phyloP scores from a whole-genome alignment of 2,113 vertebrate genomes.

The Hemichromis elongatus region DNA sequence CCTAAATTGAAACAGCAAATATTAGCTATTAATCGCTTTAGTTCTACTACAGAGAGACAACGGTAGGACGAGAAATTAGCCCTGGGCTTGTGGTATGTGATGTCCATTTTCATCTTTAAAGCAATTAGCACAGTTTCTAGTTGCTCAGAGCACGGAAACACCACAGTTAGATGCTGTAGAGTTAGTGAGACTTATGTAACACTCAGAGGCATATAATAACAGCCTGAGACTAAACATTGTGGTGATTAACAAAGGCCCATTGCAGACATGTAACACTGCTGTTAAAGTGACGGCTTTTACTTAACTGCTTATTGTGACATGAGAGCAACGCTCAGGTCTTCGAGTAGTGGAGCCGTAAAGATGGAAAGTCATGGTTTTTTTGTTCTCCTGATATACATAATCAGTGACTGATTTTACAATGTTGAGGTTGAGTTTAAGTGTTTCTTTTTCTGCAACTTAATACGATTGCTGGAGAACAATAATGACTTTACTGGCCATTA shows the following conservation, averaged over 20 bases:
- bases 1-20: not conserved
- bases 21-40: not conserved
- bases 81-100: not conserved
- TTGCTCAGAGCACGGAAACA: constrained; percentile 13
- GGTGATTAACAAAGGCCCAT: not conserved
- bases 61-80: not conserved
- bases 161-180: not conserved
- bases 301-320: not conserved
- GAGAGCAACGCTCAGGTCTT: not conserved
- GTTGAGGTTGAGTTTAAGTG: not conserved
- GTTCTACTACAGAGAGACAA: not conserved
- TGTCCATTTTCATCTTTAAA: not conserved
- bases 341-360: not conserved
- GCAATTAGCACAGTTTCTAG: not conserved
- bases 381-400: not conserved
- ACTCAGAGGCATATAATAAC: not conserved
- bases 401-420: not conserved
- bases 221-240: not conserved
- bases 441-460: not conserved
- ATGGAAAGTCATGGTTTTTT: not conserved
- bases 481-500: not conserved
- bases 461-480: not conserved
- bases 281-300: not conserved
- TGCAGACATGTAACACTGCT: not conserved
- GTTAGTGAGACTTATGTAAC: not conserved